Evolutionary conservation across 2,113 vertebrate genomes (phyloP).

Genomic region (Elephas maximus): DNA sequence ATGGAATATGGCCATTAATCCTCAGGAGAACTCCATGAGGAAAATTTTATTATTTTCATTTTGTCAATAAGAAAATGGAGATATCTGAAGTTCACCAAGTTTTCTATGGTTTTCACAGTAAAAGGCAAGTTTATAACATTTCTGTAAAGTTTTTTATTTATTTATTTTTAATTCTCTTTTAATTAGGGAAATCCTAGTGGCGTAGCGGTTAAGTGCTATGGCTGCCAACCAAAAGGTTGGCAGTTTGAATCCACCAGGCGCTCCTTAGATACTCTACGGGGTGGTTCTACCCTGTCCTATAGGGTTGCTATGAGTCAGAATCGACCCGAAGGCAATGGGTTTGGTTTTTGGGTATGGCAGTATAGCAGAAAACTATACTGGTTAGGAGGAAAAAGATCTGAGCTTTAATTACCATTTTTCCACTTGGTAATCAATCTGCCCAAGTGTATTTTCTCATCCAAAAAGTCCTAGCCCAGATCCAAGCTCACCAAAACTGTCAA

Average conservation of each 20-base stretch:
- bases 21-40: background rate
- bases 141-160: background rate
- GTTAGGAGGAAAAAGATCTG: background rate
- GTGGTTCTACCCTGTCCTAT: no score
- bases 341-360: background rate
- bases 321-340: no score
- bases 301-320: no score
- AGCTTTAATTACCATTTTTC: background rate
- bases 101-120: background rate
- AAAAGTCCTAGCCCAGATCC: background rate
- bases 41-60: background rate
- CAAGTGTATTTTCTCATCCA: background rate
- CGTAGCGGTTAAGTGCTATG: no score
- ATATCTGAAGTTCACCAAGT: background rate
- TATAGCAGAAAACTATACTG: background rate
- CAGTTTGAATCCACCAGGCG: no score
- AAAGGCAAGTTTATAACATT: constrained; percentile 3
- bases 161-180: background rate
- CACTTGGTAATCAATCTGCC: background rate
- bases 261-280: no score
- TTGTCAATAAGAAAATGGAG: background rate
- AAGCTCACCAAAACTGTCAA: background rate
- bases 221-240: no score
- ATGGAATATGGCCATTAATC: background rate
- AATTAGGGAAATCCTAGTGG: background rate